phyloP scores from a whole-genome alignment of 2,888 invertebrate species.

The Epinotia brunnichana region DNA sequence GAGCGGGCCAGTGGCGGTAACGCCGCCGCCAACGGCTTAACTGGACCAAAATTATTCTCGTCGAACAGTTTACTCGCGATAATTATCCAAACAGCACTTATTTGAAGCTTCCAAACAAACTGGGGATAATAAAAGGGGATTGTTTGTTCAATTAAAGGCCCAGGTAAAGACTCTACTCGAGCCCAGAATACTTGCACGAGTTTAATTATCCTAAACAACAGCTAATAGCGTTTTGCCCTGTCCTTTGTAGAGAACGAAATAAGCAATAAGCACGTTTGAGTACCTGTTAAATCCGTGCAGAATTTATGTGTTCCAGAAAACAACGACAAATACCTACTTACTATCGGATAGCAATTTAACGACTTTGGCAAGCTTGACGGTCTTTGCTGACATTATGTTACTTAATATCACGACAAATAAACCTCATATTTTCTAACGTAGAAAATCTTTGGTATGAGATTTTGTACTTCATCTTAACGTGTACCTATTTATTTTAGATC shows the following conservation, averaged over 20 bases:
- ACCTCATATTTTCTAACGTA: background rate
- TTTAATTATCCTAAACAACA: constrained; percentile 37
- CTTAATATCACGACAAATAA: background rate
- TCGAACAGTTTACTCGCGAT: constrained; percentile 30
- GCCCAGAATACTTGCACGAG: constrained; percentile 26
- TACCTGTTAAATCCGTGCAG: constrained; percentile 11
- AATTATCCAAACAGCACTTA: constrained; percentile 40
- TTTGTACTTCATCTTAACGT: background rate
- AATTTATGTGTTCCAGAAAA: constrained; percentile 7
- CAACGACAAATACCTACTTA: background rate
- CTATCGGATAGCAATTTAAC: constrained; percentile 10
- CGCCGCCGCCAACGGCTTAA: constrained; percentile 22
- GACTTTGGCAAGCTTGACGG: background rate
- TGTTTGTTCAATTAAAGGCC: constrained; percentile 38
- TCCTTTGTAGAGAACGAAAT: constrained; percentile 21
- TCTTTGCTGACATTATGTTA: constrained; percentile 3
- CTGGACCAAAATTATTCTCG: constrained; percentile 33
- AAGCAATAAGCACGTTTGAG: constrained; percentile 32
- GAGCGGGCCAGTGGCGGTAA: background rate
- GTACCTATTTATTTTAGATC: no score
- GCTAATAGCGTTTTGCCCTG: constrained; percentile 18
- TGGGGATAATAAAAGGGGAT: constrained; percentile 39
- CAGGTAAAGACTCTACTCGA: constrained; percentile 24
- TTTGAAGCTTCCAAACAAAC: constrained; percentile 37
- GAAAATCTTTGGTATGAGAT: background rate